Percentiles rank a stretch among this genome's conserved stretches.
Conservation (phyloP, 2,113 vertebrate genomes). For the Phainopepla nitens region DNA sequence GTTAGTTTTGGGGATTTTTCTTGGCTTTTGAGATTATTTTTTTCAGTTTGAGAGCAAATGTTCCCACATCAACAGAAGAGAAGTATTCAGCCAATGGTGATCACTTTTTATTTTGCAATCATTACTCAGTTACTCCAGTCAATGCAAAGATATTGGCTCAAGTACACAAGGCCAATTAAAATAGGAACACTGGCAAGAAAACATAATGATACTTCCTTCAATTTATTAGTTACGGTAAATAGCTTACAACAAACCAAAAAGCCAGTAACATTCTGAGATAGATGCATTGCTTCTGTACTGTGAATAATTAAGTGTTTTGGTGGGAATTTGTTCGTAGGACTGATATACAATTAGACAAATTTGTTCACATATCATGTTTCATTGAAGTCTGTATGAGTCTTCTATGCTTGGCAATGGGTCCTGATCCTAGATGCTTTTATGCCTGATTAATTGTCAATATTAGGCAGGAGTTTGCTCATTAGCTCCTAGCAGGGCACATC, state of each 20-base stretch:
- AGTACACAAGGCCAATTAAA: slow-evolving; percentile 74
- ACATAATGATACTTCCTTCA: slow-evolving; percentile 72
- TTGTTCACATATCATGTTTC: slow-evolving; percentile 73
- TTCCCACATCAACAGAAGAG: background rate
- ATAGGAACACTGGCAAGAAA: slow-evolving; percentile 67
- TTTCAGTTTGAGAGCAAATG: background rate
- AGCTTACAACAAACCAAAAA: slow-evolving; percentile 66
- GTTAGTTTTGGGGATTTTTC: background rate
- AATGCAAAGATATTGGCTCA: slow-evolving; percentile 62
- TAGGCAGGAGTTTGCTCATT: slow-evolving; percentile 76
- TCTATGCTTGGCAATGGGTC: slow-evolving; percentile 68
- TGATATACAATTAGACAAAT: slow-evolving; percentile 77
- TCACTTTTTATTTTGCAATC: slow-evolving; percentile 17
- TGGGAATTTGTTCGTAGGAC: slow-evolving; percentile 72
- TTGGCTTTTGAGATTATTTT: background rate
- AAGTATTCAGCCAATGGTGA: background rate
- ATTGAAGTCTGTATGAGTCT: slow-evolving; percentile 67
- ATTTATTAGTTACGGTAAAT: slow-evolving; percentile 72
- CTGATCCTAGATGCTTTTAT: slow-evolving; percentile 77
- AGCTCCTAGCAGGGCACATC: slow-evolving; percentile 72
- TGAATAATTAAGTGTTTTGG: slow-evolving; percentile 78
- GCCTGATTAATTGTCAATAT: slow-evolving; percentile 80
- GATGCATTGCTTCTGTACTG: slow-evolving; percentile 63
- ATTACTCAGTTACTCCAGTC: slow-evolving; percentile 59
- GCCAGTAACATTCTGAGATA: slow-evolving; percentile 55